phyloP scores from a whole-genome alignment of 2,888 invertebrate species.

The Nezara viridula region DNA sequence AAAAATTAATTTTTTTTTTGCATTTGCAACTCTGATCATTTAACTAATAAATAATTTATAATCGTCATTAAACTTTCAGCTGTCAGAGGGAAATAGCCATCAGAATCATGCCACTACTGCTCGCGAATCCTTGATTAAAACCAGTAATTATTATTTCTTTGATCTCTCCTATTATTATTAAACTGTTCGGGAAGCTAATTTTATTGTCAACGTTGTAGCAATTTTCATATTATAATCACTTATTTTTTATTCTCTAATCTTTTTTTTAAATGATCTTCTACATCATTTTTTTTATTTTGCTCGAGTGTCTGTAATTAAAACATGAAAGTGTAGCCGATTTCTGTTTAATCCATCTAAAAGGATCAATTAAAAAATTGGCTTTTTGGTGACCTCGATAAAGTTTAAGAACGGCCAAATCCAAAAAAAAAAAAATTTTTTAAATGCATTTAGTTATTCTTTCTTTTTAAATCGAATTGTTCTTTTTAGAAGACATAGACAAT shows the following conservation, averaged over 20 bases:
- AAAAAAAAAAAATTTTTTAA: too few species aligned
- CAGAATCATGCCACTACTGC: not conserved
- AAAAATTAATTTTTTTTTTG: not conserved
- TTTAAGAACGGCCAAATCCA: too few species aligned
- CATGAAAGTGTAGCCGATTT: too few species aligned
- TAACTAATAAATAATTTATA: constrained; percentile 28
- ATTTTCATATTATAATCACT: not conserved
- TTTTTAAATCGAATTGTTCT: too few species aligned
- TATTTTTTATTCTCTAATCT: not conserved
- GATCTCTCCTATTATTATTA: constrained; percentile 10
- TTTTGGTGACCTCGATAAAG: too few species aligned
- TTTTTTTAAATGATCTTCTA: not conserved
- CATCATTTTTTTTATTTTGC: not conserved
- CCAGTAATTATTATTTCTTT: constrained; percentile 16
- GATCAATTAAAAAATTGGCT: too few species aligned
- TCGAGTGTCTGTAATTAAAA: too few species aligned
- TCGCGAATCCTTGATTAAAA: constrained; percentile 1
- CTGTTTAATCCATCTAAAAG: too few species aligned
- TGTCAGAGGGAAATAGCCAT: not conserved
- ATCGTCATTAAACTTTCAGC: not conserved
- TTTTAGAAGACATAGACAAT: too few species aligned
- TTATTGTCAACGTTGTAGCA: not conserved
- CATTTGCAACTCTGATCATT: not conserved
- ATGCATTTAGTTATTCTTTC: too few species aligned
- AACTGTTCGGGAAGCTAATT: not conserved